Conservation (phyloP, 2,113 vertebrate genomes). For the cat (Felis catus) region F.catus_Fca126_mat1.0 CM031416.1:140577001-140577500, state of each 20-base stretch:
- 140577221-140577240: not conserved
- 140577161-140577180: too few relatives aligned
- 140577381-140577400: not conserved
- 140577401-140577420: slow-evolving; percentile 40
- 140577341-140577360: slow-evolving; percentile 21
- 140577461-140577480: not conserved
- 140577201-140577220: too few relatives aligned
- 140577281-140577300: not conserved
- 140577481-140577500: not conserved
- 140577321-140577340: slow-evolving; percentile 47
- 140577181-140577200: too few relatives aligned
- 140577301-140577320: slow-evolving; percentile 28
- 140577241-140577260: not conserved
- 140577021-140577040: too few relatives aligned
- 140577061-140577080: too few relatives aligned
- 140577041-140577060: too few relatives aligned
- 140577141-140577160: too few relatives aligned
- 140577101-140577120: too few relatives aligned
- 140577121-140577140: too few relatives aligned
- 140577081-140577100: too few relatives aligned
- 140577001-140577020: too few relatives aligned
- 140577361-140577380: slow-evolving; percentile 35
- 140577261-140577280: not conserved
- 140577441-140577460: slow-evolving; percentile 31
- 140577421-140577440: not conserved